A percentile compares a stretch with the other conserved stretches of the same genome.
Conservation (phyloP, 1,140 invertebrate species). For the Fopius arisanus region DNA sequence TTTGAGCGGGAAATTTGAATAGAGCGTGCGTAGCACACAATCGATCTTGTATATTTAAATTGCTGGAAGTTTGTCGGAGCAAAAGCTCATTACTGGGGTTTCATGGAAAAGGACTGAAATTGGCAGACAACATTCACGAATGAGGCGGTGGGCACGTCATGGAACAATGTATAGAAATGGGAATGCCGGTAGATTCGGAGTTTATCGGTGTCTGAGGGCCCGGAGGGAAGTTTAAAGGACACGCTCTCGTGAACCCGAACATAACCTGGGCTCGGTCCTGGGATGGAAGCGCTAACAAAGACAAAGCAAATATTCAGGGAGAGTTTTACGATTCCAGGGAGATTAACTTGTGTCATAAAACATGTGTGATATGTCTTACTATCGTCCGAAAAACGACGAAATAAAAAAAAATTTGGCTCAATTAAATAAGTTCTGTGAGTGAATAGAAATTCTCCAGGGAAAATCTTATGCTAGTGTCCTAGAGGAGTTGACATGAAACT, state of each 20-base stretch:
- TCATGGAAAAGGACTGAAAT: no score
- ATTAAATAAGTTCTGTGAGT: no score
- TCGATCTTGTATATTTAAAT: no score
- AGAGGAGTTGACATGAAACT: no score
- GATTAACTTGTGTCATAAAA: slow-evolving; percentile 7
- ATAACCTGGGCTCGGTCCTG: not conserved
- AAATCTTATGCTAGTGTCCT: no score
- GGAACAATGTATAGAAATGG: not conserved
- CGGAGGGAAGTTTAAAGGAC: slow-evolving; percentile 4
- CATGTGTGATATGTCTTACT: not conserved
- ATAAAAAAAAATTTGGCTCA: no score
- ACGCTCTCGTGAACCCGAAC: slow-evolving; percentile 7
- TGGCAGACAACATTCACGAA: not conserved
- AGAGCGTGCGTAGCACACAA: no score
- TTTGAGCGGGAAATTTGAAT: no score
- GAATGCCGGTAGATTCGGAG: not conserved
- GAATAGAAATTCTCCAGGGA: no score
- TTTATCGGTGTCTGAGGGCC: slow-evolving; percentile 9
- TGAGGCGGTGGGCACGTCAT: not conserved
- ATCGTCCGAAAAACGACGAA: no score
- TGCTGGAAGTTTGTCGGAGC: no score
- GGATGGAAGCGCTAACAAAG: not conserved
- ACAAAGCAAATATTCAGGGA: not conserved
- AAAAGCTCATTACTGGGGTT: no score
- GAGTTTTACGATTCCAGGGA: not conserved